Percentiles rank a stretch among this genome's conserved stretches.
These are phyloP conservation scores for Chloroclystis v-ata DNA, from an alignment of 2,888 invertebrate genomes.

Conservation along the genomic window DNA sequence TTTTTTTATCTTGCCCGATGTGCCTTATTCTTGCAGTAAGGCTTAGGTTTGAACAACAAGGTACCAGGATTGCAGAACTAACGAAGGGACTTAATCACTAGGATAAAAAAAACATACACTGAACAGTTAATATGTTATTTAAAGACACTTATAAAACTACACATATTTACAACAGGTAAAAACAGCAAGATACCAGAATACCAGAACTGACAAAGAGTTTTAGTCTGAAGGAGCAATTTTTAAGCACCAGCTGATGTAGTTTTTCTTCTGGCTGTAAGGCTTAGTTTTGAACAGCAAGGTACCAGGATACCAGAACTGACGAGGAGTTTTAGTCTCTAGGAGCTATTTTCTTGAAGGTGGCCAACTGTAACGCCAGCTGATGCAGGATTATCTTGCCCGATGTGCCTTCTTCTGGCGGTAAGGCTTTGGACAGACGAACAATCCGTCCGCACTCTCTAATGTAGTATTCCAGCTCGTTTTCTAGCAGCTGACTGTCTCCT, in stretches of 20 bases:
- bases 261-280: constrained; percentile 84
- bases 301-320: constrained; percentile 6
- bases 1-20: constrained; percentile 80
- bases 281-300: too few species aligned
- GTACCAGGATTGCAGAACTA: too few species aligned
- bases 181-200: too few species aligned
- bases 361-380: constrained; percentile 86
- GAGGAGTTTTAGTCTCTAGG: constrained; percentile 50
- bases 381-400: constrained; percentile 85
- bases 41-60: constrained; percentile 86
- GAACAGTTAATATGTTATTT: not conserved
- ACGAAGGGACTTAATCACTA: too few species aligned
- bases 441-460: constrained; percentile 91
- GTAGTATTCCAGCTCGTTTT: constrained; percentile 92
- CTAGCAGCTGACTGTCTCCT: constrained; percentile 69
- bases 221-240: constrained; percentile 78
- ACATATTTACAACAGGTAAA: not conserved
- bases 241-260: constrained; percentile 85
- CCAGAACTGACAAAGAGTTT: constrained; percentile 10
- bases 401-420: constrained; percentile 79
- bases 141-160: not conserved
- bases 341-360: constrained; percentile 87
- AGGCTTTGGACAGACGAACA: constrained; percentile 86
- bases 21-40: constrained; percentile 80
- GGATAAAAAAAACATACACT: too few species aligned